These are phyloP conservation scores for Bothrops jararaca DNA, from an alignment of 2,113 vertebrate genomes.

Conservation along the genomic window DNA sequence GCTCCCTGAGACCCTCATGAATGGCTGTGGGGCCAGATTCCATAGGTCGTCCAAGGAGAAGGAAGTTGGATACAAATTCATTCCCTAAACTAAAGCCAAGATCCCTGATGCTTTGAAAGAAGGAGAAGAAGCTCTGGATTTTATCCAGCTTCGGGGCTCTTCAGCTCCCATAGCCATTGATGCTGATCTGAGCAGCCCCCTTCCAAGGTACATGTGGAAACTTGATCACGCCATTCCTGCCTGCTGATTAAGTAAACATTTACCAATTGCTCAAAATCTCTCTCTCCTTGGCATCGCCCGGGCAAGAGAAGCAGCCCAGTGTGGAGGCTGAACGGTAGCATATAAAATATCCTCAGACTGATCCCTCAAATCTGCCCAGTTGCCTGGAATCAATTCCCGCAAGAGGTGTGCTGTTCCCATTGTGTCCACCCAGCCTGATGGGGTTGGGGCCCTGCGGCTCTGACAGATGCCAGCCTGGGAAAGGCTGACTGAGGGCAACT, in stretches of 20 bases:
- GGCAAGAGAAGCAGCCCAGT: neutral
- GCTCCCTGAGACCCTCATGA: neutral
- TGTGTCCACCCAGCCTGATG: neutral
- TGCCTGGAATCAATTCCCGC: neutral
- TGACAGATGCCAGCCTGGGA: neutral
- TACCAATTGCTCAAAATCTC: neutral
- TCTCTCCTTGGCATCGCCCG: neutral
- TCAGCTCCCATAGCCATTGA: no score
- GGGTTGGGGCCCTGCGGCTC: neutral
- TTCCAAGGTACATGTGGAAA: neutral
- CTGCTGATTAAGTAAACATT: neutral
- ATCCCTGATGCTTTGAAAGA: neutral
- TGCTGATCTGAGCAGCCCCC: neutral
- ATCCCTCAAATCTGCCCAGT: neutral
- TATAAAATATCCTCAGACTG: neutral
- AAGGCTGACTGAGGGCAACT: neutral
- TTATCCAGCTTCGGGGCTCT: neutral
- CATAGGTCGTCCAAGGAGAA: neutral
- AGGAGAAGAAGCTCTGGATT: no score
- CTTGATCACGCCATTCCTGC: no score
- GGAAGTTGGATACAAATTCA: neutral
- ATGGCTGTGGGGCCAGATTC: neutral
- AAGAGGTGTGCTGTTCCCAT: neutral
- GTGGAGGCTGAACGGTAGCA: neutral
- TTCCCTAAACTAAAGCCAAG: neutral